Base-by-base conservation (phyloP, 2,797 vertebrate species). In the Peromyscus melanophrys region DNA sequence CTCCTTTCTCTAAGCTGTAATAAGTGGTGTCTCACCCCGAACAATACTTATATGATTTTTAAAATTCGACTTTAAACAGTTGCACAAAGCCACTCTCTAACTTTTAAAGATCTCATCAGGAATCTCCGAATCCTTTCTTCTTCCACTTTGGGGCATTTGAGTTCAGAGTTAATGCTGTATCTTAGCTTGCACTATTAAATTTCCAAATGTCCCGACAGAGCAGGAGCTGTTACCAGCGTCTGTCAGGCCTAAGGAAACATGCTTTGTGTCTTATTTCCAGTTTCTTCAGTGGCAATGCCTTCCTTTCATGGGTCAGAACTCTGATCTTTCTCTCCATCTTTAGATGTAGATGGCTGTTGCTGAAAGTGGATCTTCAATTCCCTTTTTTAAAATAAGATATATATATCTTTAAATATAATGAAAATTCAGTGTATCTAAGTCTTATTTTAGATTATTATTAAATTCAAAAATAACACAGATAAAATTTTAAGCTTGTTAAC, bases 31-130 rank as follows among this genome's bases (percentile, higher is more conserved):
- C 9, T 65, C 59, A 46, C 46, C 37, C 25, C 13, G 0, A 4
- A 14, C 0, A 23, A 40, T 25, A 65, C 55, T 81, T 46, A 9
- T 0, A 0, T n/a, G 61, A 14, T 31, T 63, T 61, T 61, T 92
- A 77, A 63, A 73, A n/a, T 90, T 90, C 4, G n/a, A 59, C 31
- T 65, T 95, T 77, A 49, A 96, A 75, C 87, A 88, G 55, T 92
- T 78, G 25, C 17, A 59, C 14, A 80, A 55, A 96, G 73, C 71
- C 43, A 69, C 59, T 92, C 90, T 73, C 86, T 95, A 89, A 65
- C 63, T 85, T 96, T 67, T 88, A 21, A 88, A 94, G 52, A 71
- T 85, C 65, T 84, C 37, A 96, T 83, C 13, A 14, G 57, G 16
- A 87, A 93, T 80, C 61, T 83, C 75, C 25, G 91, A 23, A 57